Evolutionary conservation across 2,797 vertebrate genomes (phyloP), one percentile per base, ranked within the genome.

Genomic region (Arctocebus calabarensis): DNA sequence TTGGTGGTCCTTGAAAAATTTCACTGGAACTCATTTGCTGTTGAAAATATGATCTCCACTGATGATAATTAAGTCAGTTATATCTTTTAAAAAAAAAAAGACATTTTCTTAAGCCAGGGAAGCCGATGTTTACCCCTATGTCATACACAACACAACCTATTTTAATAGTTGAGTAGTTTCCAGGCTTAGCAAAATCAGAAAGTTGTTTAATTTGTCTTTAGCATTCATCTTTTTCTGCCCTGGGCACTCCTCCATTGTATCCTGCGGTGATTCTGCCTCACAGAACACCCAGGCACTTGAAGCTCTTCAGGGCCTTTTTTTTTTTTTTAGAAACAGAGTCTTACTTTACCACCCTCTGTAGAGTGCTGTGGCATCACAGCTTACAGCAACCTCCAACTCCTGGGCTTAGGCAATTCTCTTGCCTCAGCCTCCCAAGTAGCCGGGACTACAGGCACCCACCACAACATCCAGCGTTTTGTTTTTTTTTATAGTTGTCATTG

Each of bases 1-100:
- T 22, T 40, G 17, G 12, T 61, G 82, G 37, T 11, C 55, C 61
- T 83, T 94, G 61, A 71, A 84, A 95, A 90, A 86, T 12, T 85
- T n/a, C 48, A 37, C 25, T 48, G 32, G 82, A 43, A 40, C 57
- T 81, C 52, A 45, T 55, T 48, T 62, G 61, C 71, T 95, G 59
- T 59, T 84, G 43, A 85, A 74, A 89, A 75, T 79, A 68, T 43
- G 14, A 29, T 77, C n/a, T 40, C 66, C 22, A 88, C 75, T 64
- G 22, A 27, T 68, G 83, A 66, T 70, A 64, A 73, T 91, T 89
- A 43, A 93, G 68, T 95, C 68, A 87, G n/a, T 71, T 78, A n/a
- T 81, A 4, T 83, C 22, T 87, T 94, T 85, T 40, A 22, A n/a
- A 45, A 29, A 17, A 70, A 86, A 43, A 81, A 34, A 81, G 16